Percentiles rank a stretch among this genome's conserved stretches.
phyloP scores from a whole-genome alignment of 2,797 vertebrate species.

The Geotrypetes seraphini region DNA sequence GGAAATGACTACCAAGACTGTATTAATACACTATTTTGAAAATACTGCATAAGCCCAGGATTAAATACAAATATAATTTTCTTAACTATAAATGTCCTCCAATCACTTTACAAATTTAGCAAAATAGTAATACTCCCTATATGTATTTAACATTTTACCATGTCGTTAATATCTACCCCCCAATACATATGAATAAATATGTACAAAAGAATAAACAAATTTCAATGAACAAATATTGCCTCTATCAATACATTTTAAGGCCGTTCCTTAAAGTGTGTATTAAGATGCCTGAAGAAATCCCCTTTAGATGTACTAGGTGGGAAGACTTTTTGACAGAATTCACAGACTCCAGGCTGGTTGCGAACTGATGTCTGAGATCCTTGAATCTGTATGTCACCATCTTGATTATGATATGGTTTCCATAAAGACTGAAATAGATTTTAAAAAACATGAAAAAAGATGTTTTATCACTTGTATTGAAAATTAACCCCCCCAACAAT shows the following conservation, averaged over 20 bases:
- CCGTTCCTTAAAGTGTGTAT: slow-evolving; percentile 82
- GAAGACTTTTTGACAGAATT: slow-evolving; percentile 87
- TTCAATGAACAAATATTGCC: slow-evolving; percentile 8
- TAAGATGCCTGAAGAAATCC: slow-evolving; percentile 88
- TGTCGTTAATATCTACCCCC: too few species aligned
- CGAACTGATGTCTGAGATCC: slow-evolving; percentile 55
- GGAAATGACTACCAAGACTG: too few species aligned
- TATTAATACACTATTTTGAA: too few species aligned
- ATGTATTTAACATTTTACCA: too few species aligned
- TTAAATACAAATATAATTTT: too few species aligned
- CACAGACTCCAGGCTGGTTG: slow-evolving; percentile 65
- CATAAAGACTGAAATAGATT: slow-evolving; percentile 74
- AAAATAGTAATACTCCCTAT: too few species aligned
- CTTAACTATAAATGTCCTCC: too few species aligned
- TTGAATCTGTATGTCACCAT: slow-evolving; percentile 50
- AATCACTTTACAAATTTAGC: too few species aligned
- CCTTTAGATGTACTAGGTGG: slow-evolving; percentile 64
- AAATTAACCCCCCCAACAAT: slow-evolving; percentile 15
- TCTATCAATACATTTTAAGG: slow-evolving; percentile 52
- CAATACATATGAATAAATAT: too few species aligned
- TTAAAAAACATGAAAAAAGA: too few species aligned
- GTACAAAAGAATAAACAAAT: slow-evolving; percentile 27
- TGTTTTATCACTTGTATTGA: slow-evolving; percentile 33
- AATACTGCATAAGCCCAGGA: too few species aligned
- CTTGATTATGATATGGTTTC: slow-evolving; percentile 66